Evolutionary conservation across 2,113 vertebrate species (phyloP).

Genomic region (Pteruthius melanotis): DNA sequence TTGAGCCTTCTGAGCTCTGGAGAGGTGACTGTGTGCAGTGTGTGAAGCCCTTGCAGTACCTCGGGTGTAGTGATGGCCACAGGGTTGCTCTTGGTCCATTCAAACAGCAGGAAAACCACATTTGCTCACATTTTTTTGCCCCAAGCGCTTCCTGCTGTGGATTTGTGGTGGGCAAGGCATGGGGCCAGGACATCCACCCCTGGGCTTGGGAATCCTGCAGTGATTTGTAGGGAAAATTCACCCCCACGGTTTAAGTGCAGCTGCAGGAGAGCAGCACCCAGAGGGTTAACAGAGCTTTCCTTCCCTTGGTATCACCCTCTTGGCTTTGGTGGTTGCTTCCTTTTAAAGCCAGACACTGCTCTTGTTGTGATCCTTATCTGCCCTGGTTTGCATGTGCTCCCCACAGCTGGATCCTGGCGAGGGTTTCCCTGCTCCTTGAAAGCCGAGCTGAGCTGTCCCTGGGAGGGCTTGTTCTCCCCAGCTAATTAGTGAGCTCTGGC

Average conservation of each 20-base stretch:
- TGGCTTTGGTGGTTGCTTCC: slow-evolving; percentile 1
- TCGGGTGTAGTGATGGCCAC: background rate
- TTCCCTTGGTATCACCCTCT: background rate
- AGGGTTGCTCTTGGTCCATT: background rate
- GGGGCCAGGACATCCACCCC: background rate
- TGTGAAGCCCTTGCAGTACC: background rate
- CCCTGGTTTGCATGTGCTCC: background rate
- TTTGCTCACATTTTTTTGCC: background rate
- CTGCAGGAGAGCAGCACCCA: background rate
- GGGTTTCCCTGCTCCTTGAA: slow-evolving; percentile 15
- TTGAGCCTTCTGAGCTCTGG: background rate
- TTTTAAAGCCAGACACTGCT: slow-evolving; percentile 28
- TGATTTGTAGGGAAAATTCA: background rate
- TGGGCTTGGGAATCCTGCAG: background rate
- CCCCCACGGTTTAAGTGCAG: background rate
- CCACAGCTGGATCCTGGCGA: background rate
- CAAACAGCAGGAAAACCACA: background rate
- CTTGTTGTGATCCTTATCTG: slow-evolving; percentile 38
- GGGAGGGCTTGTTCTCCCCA: slow-evolving; percentile 15
- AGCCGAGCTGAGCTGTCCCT: background rate
- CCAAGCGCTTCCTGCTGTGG: rapidly evolving
- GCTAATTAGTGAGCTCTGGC: background rate
- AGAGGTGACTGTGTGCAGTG: background rate
- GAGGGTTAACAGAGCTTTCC: background rate
- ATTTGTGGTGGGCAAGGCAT: rapidly evolving